Conservation (phyloP, 2,113 vertebrate genomes). For the Buteo buteo region DNA sequence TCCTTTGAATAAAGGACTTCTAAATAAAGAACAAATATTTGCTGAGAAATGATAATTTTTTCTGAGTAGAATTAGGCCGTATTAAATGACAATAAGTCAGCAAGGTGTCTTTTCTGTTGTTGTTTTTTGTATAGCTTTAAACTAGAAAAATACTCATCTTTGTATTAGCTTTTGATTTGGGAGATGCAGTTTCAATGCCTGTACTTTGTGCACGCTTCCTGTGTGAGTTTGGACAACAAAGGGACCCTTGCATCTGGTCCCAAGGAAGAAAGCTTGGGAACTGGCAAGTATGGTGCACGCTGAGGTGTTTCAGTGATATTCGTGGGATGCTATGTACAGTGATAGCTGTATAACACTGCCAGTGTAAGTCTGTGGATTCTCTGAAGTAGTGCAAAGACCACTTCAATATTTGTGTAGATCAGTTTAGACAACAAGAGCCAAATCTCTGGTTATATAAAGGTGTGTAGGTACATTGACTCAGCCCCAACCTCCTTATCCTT, state of each 20-base stretch:
- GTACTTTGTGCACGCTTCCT: rapidly evolving
- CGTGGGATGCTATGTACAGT: neutral
- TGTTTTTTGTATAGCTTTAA: neutral
- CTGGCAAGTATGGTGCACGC: rapidly evolving
- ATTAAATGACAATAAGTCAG: neutral
- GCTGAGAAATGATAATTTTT: neutral
- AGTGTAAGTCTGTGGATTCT: neutral
- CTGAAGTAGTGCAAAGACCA: neutral
- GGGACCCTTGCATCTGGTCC: neutral
- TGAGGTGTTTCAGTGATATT: too few species aligned
- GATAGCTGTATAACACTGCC: neutral
- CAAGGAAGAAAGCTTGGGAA: neutral
- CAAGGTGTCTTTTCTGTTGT: neutral
- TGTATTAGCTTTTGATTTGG: neutral
- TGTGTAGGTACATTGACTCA: neutral
- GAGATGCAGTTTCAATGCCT: neutral
- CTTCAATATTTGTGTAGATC: rapidly evolving
- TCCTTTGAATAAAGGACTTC: neutral
- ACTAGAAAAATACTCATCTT: neutral
- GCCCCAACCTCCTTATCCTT: neutral
- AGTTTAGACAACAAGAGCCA: neutral
- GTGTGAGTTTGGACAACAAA: neutral
- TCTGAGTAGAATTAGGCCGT: rapidly evolving
- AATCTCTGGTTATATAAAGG: neutral
- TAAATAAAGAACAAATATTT: neutral